Conservation (phyloP, 1,140 invertebrate genomes). For the Plutomurus gul region DNA sequence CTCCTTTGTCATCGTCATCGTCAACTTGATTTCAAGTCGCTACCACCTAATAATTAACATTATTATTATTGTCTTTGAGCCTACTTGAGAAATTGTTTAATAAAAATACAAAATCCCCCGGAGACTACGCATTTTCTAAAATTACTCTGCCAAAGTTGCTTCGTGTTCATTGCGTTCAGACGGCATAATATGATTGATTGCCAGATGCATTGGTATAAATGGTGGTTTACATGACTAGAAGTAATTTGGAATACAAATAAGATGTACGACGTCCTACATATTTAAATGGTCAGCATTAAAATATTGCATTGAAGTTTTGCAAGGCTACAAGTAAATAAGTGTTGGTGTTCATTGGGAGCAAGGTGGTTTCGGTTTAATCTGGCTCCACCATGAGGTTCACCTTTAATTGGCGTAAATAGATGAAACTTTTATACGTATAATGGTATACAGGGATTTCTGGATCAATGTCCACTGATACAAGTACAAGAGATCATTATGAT, state of each 20-base stretch:
- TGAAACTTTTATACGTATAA: too few relatives aligned
- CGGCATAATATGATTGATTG: conserved; percentile 18
- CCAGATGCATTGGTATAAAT: neutral
- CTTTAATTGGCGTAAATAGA: too few relatives aligned
- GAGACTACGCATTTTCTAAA: neutral
- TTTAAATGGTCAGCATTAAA: too few relatives aligned
- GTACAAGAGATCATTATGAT: too few relatives aligned
- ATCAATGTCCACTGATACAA: too few relatives aligned
- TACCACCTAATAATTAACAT: conserved; percentile 24
- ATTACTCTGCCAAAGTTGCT: neutral
- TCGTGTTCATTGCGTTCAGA: neutral
- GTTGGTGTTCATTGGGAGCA: neutral
- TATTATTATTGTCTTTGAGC: conserved; percentile 18
- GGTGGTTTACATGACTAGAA: neutral
- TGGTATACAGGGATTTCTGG: too few relatives aligned
- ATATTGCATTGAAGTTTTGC: neutral
- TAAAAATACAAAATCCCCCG: conserved; percentile 16
- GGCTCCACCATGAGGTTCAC: too few relatives aligned
- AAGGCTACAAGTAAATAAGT: neutral
- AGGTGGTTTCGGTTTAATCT: neutral
- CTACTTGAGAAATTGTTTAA: conserved; percentile 17
- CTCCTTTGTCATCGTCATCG: neutral
- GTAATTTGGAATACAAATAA: neutral
- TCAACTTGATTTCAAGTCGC: conserved; percentile 13
- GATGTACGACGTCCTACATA: too few relatives aligned